Conservation (phyloP, 2,888 invertebrate species). For the Aelia acuminata region DNA sequence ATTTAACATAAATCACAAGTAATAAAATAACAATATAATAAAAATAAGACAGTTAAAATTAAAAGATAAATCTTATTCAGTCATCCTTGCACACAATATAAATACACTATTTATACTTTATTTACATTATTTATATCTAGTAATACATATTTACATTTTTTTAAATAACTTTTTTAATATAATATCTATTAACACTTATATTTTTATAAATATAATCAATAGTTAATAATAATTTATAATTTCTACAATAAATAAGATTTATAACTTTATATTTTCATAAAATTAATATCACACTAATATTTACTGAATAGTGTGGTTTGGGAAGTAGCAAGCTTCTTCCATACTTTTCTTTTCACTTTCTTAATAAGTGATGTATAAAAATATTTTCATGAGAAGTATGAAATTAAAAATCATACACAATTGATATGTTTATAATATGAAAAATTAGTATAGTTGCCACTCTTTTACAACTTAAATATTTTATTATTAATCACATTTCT, state of each 20-base stretch:
- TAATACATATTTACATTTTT: conserved; percentile 51
- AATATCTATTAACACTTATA: not conserved
- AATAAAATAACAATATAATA: conserved; percentile 39
- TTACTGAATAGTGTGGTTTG: not conserved
- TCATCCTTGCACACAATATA: conserved; percentile 51
- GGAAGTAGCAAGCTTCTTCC: not conserved
- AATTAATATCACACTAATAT: not conserved
- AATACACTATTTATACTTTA: conserved; percentile 57
- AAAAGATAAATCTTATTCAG: conserved; percentile 2
- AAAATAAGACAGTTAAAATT: conserved; percentile 10
- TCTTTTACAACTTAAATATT: not conserved
- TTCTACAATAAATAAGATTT: not conserved
- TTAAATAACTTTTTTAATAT: not conserved
- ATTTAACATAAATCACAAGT: conserved; percentile 46
- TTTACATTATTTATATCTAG: conserved; percentile 54
- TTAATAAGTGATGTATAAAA: not conserved
- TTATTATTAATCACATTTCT: not conserved
- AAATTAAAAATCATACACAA: not conserved
- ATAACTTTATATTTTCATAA: not conserved
- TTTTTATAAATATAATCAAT: conserved; percentile 18
- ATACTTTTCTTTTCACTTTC: not conserved
- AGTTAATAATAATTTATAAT: not conserved
- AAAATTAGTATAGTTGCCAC: not conserved
- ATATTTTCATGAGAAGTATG: not conserved
- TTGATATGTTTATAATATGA: not conserved